A percentile compares a stretch with the other conserved stretches of the same genome.
Evolutionary conservation across 1,140 invertebrate genomes (phyloP).

Genomic region (Drosophila eugracilis): DNA sequence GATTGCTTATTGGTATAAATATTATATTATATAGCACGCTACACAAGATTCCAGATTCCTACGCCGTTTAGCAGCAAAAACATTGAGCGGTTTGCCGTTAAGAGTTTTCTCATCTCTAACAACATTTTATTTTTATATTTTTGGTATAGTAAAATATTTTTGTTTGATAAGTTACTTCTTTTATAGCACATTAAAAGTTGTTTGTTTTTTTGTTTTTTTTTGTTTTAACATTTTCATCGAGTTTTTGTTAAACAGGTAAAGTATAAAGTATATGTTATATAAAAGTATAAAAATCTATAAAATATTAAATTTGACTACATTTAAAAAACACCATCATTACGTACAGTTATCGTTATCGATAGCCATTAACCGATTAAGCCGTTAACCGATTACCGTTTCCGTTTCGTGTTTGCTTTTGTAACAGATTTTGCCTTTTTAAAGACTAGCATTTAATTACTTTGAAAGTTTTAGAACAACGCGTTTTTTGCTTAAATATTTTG

Average conservation of each 20-base stretch:
- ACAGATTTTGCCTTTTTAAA: slow-evolving; percentile 64
- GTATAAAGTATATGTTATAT: slow-evolving; percentile 82
- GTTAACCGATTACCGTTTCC: slow-evolving; percentile 18
- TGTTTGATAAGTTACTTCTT: slow-evolving; percentile 69
- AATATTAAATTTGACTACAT: slow-evolving; percentile 82
- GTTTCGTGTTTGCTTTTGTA: slow-evolving; percentile 42
- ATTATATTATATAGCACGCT: slow-evolving; percentile 66
- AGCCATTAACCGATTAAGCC: slow-evolving; percentile 18
- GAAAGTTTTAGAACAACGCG: slow-evolving; percentile 71
- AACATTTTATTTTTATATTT: too few relatives aligned
- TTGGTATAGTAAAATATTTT: slow-evolving; percentile 73
- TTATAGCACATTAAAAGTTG: slow-evolving; percentile 69
- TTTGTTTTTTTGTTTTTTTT: too few relatives aligned
- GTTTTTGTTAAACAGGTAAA: slow-evolving; percentile 76
- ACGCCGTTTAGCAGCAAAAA: slow-evolving; percentile 57
- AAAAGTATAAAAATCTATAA: slow-evolving; percentile 84
- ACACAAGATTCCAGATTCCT: slow-evolving; percentile 69
- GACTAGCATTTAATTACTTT: slow-evolving; percentile 78
- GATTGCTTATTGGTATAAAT: slow-evolving; percentile 51
- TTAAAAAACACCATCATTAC: slow-evolving; percentile 68
- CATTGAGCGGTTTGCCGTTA: slow-evolving; percentile 73
- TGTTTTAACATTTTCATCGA: slow-evolving; percentile 39
- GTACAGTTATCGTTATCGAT: slow-evolving; percentile 46
- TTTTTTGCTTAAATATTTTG: slow-evolving; percentile 66
- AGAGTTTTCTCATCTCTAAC: slow-evolving; percentile 38